A percentile compares a stretch with the other conserved stretches of the same genome.
Conservation (phyloP, 2,888 invertebrate species). For the Diabrotica balteata region DNA sequence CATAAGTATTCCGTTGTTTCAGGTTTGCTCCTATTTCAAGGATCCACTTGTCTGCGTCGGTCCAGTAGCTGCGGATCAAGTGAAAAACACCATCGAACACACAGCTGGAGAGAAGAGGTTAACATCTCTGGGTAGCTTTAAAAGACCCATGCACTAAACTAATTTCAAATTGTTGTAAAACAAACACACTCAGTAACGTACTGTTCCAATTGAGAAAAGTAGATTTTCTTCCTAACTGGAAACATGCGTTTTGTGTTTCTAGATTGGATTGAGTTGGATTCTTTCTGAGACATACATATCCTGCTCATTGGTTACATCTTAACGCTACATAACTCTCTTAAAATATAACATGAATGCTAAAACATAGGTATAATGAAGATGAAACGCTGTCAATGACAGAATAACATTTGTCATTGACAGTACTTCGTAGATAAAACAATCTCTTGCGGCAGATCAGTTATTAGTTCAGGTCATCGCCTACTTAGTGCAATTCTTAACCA, state of each 20-base stretch:
- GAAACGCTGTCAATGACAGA: too few relatives aligned
- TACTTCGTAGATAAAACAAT: too few relatives aligned
- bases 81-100: constrained; percentile 74
- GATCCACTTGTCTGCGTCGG: constrained; percentile 88
- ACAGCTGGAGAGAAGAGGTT: constrained; percentile 84
- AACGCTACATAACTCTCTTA: too few relatives aligned
- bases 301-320: background rate
- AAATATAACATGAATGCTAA: too few relatives aligned
- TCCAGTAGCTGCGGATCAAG: constrained; percentile 80
- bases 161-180: background rate
- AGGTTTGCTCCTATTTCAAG: constrained; percentile 92
- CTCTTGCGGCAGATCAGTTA: too few relatives aligned
- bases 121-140: constrained; percentile 64
- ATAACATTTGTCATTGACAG: too few relatives aligned
- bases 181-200: constrained; percentile 10
- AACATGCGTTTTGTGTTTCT: constrained; percentile 6
- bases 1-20: constrained; percentile 39
- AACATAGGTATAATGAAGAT: too few relatives aligned
- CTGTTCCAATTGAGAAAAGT: constrained; percentile 9
- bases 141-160: constrained; percentile 60
- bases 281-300: constrained; percentile 5
- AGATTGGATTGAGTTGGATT: background rate
- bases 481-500: too few relatives aligned
- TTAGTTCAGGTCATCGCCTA: too few relatives aligned
- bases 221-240: constrained; percentile 10